A percentile compares a stretch with the other conserved stretches of the same genome.
These are phyloP conservation scores for Rotaria sp. DNA, from an alignment of 2,888 invertebrate species.

Conservation along the genomic window DNA sequence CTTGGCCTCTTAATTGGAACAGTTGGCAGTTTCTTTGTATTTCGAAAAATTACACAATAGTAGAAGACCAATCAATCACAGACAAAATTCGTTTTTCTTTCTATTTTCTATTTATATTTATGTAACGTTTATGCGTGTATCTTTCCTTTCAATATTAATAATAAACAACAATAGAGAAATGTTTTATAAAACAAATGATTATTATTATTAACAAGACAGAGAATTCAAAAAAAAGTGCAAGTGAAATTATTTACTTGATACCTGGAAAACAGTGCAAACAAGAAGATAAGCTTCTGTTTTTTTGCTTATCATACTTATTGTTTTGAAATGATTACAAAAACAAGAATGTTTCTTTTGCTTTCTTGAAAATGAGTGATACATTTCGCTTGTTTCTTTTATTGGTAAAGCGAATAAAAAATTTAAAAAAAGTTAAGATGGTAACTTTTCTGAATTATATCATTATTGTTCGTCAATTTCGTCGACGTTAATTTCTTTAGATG, in stretches of 20 bases:
- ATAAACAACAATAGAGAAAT: constrained; percentile 3
- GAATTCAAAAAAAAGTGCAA: not conserved
- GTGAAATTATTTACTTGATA: no score
- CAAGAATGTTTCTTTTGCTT: not conserved
- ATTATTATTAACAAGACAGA: not conserved
- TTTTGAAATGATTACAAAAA: not conserved
- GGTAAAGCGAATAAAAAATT: no score
- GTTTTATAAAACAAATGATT: not conserved
- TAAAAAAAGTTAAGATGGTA: no score
- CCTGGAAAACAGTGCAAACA: not conserved
- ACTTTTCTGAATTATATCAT: no score
- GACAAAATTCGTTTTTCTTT: not conserved
- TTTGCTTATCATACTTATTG: not conserved
- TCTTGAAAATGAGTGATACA: no score
- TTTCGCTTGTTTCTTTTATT: no score
- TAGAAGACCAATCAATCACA: not conserved
- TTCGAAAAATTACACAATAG: not conserved
- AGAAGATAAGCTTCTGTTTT: not conserved
- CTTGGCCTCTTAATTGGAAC: not conserved
- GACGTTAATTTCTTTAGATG: no score
- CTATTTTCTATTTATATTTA: not conserved
- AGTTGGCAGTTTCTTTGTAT: not conserved
- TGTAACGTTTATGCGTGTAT: not conserved
- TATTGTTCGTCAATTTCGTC: no score
- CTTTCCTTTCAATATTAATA: not conserved